Evolutionary conservation across 2,888 invertebrate species (phyloP), one percentile per base, ranked within the genome.

Genomic region (Lasioglossum marginatum): DNA sequence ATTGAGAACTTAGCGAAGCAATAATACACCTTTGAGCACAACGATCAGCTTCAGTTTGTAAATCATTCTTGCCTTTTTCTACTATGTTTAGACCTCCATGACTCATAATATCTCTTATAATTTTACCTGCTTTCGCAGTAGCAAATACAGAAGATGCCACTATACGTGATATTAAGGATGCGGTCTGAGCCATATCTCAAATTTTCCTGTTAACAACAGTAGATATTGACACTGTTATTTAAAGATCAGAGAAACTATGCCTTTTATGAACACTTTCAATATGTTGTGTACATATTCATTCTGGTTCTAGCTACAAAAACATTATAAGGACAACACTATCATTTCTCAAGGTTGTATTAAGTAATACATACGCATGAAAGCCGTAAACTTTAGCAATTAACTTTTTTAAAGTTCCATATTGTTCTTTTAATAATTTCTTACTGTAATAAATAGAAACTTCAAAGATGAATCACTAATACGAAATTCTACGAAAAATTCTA

Each of bases 1-100:
- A 99, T 92, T 98, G 97, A 85, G 96, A 96, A 57, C 97, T 96
- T 6, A 99, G 96, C 2, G 99, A 99, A 40, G 98, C 97, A 85
- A 99, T 97, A 85, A 99, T 99, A 94, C 98, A 99, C 88, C 97
- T 96, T 95, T 99, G 99, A 0, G 99, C 99, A 45, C 98, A 98
- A 89, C 99, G 97, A 95, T 99, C 99, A 10, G 99, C 99, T 96
- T 99, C 99, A 6, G 99, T 99, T 96, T 99, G 99, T 70, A 98
- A 96, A 95, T 99, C 99, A 96, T 99, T 98, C 93, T 97, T 97
- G 34, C 98, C 98, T 97, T 99, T 99, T 93, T 99, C 98, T 23
- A 99, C 97, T 91, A 99, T 99, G 79, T 98, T 98, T 70, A 99
- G 96, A 92, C 99, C 98, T 70, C 99, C 99, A 94, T 97, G 97